Base-by-base conservation (phyloP, 2,888 invertebrate genomes). In the Phoenoteleia sp. region DNA sequence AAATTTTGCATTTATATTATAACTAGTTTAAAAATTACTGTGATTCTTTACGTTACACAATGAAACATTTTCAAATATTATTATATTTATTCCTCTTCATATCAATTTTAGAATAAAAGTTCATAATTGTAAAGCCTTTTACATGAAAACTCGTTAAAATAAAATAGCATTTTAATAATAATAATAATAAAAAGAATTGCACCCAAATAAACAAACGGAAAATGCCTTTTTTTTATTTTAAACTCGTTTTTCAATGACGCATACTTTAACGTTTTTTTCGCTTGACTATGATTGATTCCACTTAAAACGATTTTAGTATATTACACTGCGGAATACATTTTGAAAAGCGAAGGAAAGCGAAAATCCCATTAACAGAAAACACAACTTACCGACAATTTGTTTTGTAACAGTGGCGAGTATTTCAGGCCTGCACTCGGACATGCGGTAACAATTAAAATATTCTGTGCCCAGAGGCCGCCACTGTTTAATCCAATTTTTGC, bases 211-310 rank as follows among this genome's bases (percentile, higher is more conserved):
- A 42, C 42, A 42, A 15, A 42, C 15, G 42, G 3, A 42, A 17
- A 42, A 42, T 42, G 27, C 21, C 21, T 25, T 23, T 7, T 36
- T 19, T 60, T 39, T 39, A 29, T 54, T 69, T 39, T 19, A 56
- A 71, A 45, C 56, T 27, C 45, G n/a, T 71, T 71, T 23, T 21
- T 56, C 56, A 71, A 45, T 71, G 56, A 39, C 56, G 11, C n/a
- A 56, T 45, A 45, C 42, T 56, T 45, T 29, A 56, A 45, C 56
- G 45, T n/a, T n/a, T n/a, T n/a, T n/a, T 71, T 45, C 71, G 15
- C 19, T 58, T 71, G 56, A 56, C 56, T 58, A 45, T 58, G 71
- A 71, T 58, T 71, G 56, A 60, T 72, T 60, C 6, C 29, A 29
- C 58, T 33, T 60, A 49, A 60, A 72, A 23, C 47, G 60, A 33